A percentile compares a stretch with the other conserved stretches of the same genome.
phyloP scores from a whole-genome alignment of 2,797 vertebrate species.

The Aldrovandia affinis region DNA sequence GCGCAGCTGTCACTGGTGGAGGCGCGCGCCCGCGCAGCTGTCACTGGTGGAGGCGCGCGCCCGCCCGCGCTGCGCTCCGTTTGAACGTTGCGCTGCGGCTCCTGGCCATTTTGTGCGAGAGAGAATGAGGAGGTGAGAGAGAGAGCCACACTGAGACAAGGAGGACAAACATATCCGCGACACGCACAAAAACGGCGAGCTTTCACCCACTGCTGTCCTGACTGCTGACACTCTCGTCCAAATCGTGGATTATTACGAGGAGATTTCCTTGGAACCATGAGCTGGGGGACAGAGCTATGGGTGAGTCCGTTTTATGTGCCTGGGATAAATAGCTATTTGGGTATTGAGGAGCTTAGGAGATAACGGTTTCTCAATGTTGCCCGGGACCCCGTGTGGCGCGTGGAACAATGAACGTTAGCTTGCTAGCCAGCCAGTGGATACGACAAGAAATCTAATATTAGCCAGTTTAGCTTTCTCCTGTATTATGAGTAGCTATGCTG shows the following conservation, averaged over 20 bases:
- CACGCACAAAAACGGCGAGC: slow-evolving; percentile 7
- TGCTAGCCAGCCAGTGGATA: background rate
- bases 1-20: slow-evolving; percentile 20
- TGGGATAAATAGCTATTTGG: background rate
- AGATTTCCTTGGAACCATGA: slow-evolving; percentile 77
- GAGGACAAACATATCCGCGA: background rate
- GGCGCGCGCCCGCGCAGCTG: background rate
- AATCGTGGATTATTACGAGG: slow-evolving; percentile 73
- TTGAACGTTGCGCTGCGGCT: slow-evolving; percentile 50
- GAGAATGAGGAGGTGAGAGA: slow-evolving; percentile 63
- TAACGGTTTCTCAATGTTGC: slow-evolving; percentile 20
- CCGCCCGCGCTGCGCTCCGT: background rate
- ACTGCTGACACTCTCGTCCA: slow-evolving; percentile 40
- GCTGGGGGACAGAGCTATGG: slow-evolving; percentile 83
- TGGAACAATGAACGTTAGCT: slow-evolving; percentile 10
- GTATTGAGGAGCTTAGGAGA: background rate
- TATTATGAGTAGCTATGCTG: background rate
- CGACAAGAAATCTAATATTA: background rate
- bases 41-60: slow-evolving; percentile 14
- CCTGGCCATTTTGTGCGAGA: slow-evolving; percentile 66
- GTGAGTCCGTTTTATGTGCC: slow-evolving; percentile 59
- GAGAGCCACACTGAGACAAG: slow-evolving; percentile 1
- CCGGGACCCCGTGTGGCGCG: background rate
- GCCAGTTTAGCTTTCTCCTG: background rate
- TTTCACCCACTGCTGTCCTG: slow-evolving; percentile 47